These are phyloP conservation scores for Rhadina sibilatrix DNA, from an alignment of 2,113 vertebrate genomes.

Conservation along the genomic window DNA sequence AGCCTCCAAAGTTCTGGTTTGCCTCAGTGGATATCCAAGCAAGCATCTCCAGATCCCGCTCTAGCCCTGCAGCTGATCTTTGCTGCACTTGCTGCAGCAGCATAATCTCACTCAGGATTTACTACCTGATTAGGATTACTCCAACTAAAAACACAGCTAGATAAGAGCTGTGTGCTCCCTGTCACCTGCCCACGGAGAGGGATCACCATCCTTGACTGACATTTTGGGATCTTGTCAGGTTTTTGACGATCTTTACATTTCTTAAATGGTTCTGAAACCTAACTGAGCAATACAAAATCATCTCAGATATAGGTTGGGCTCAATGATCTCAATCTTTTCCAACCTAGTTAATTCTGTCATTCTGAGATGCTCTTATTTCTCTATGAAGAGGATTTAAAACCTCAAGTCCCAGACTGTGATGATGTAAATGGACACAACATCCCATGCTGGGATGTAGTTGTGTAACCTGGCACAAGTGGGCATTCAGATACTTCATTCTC, in stretches of 20 bases:
- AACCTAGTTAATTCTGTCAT: background rate
- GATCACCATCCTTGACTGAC: background rate
- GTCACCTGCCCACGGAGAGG: background rate
- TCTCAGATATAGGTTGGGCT: background rate
- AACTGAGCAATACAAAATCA: background rate
- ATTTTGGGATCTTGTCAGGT: background rate
- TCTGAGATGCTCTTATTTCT: background rate
- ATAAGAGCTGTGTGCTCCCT: background rate
- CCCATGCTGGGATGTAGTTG: background rate
- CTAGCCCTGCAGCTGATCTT: background rate
- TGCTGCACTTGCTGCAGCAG: background rate
- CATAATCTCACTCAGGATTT: slow-evolving; percentile 30
- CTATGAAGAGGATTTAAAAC: background rate
- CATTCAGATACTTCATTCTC: background rate
- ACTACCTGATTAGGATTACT: slow-evolving; percentile 1
- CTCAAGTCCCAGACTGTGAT: background rate
- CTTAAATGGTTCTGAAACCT: background rate
- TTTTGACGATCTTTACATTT: background rate
- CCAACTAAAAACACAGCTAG: background rate
- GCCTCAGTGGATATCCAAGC: background rate
- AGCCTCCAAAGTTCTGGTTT: background rate
- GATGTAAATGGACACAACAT: background rate
- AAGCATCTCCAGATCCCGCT: background rate
- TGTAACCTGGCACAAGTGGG: background rate
- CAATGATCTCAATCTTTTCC: background rate